Conservation (phyloP, 2,797 vertebrate species). For the Ceyx erithaca region DNA sequence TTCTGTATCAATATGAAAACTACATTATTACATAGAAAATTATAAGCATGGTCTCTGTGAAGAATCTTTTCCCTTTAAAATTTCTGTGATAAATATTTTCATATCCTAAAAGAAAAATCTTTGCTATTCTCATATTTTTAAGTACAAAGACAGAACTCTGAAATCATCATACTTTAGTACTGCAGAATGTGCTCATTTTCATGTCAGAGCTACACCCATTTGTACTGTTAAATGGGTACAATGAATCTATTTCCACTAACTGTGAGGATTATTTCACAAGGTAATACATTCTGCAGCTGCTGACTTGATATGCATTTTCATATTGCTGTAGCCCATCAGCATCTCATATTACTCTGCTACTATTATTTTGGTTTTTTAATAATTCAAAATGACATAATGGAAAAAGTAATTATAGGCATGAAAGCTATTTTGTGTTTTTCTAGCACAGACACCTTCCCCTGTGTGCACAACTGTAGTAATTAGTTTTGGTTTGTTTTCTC, state of each 20-base stretch:
- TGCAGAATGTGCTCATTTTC: not conserved
- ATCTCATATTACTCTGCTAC: not conserved
- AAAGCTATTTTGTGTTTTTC: constrained; percentile 22
- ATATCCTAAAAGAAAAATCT: not conserved
- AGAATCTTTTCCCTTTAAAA: not conserved
- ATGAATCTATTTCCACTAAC: not conserved
- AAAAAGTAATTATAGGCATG: constrained; percentile 31
- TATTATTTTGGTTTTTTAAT: not conserved
- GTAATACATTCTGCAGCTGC: not conserved
- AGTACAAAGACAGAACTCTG: not conserved
- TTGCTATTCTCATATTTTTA: not conserved
- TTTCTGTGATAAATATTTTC: not conserved
- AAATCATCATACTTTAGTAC: not conserved
- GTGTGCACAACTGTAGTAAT: constrained; percentile 25
- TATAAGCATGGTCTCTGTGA: not conserved
- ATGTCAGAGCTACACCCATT: not conserved
- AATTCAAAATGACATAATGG: constrained; percentile 28
- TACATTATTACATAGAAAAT: not conserved
- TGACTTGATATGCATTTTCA: not conserved
- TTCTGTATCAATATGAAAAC: not conserved
- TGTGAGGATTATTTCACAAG: not conserved
- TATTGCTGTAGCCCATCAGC: not conserved
- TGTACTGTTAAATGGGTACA: not conserved
- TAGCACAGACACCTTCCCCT: not conserved
- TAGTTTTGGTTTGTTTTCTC: constrained; percentile 36